Percentiles rank a stretch among this genome's conserved stretches.
Evolutionary conservation across 2,888 invertebrate species (phyloP).

Genomic region (Urechis unicinctus): DNA sequence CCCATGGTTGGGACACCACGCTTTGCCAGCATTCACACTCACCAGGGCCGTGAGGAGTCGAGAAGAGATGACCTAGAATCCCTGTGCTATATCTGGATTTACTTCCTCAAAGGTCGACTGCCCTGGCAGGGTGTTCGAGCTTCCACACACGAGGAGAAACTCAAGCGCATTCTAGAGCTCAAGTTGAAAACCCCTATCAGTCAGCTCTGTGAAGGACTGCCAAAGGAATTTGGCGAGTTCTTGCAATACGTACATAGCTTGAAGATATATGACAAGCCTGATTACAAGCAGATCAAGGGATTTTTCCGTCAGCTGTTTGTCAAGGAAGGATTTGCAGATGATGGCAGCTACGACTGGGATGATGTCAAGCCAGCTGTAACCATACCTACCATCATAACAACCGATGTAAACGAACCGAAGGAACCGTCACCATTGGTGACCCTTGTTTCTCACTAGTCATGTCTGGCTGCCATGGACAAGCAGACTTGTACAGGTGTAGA

Average conservation of each 20-base stretch:
- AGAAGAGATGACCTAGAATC: slow-evolving; percentile 19
- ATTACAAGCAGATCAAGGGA: slow-evolving; percentile 11
- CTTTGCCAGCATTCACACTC: slow-evolving; percentile 15
- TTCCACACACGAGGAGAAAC: slow-evolving; percentile 5
- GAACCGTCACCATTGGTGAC: no score
- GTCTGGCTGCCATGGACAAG: no score
- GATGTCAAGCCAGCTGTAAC: no score
- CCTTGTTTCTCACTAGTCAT: no score
- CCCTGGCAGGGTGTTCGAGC: slow-evolving; percentile 21
- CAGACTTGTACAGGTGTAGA: no score
- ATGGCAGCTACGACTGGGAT: slow-evolving; percentile 14
- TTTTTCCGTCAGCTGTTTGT: slow-evolving; percentile 12
- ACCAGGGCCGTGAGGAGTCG: slow-evolving; percentile 12
- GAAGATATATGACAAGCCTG: slow-evolving; percentile 10
- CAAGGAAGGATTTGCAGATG: slow-evolving; percentile 8
- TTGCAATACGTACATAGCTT: slow-evolving; percentile 15
- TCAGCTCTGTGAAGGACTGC: slow-evolving; percentile 16
- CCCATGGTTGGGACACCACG: slow-evolving; percentile 19
- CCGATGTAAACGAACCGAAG: no score
- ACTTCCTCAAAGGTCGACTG: slow-evolving; percentile 16
- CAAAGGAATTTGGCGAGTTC: slow-evolving; percentile 16
- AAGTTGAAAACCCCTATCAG: slow-evolving; percentile 12
- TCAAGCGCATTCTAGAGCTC: slow-evolving; percentile 11
- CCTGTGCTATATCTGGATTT: slow-evolving; percentile 15
- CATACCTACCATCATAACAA: no score